Base-by-base conservation (phyloP, 2,888 invertebrate genomes). In the Thecophora atra region DNA sequence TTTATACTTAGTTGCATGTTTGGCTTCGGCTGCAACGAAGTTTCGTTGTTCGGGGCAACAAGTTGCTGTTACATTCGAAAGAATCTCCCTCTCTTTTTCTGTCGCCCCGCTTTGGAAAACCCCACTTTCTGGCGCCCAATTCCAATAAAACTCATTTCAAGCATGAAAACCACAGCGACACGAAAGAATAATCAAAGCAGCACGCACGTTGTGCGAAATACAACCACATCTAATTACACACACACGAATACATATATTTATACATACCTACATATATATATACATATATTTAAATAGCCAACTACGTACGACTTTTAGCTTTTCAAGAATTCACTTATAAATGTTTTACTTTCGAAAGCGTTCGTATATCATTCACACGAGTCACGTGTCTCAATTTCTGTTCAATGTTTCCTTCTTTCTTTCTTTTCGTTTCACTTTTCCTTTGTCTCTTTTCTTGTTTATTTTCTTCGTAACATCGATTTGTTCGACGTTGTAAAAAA, bases 371-470 rank as follows among this genome's bases (percentile, higher is more conserved):
- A 30, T 21, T 58, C 63, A 63, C 42, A 42, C 42, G 63, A 30
- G 42, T 63, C 63, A 19, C 24, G 37, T n/a, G 37, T 37, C 37
- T 37, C 1, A 42, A 63, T 63, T 47, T 26, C 26, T 65, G n/a
- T n/a, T 65, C 28, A 15, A 24, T 51, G 21, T 65, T 6, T 65
- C 26, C 28, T 26, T 69, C 19, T 65, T 51, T 68, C 58, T 44
- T 65, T 72, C 60, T 21, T 64, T 51, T 65, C 62, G 60, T 52
- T 66, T 67, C 71, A 56, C 65, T 28, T 52, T 5, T 47, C 13
- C 71, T 72, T 71, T 66, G 64, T 67, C 42, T 68, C 42, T 42
- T 56, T 44, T 68, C 28, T 42, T 58, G 37, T 28, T 54, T n/a
- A 13, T 19, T 30, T 52, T 52, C 19, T 37, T 26, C 37, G 28